phyloP scores from a whole-genome alignment of 2,113 vertebrate genomes.

The Scalopus aquaticus region DNA sequence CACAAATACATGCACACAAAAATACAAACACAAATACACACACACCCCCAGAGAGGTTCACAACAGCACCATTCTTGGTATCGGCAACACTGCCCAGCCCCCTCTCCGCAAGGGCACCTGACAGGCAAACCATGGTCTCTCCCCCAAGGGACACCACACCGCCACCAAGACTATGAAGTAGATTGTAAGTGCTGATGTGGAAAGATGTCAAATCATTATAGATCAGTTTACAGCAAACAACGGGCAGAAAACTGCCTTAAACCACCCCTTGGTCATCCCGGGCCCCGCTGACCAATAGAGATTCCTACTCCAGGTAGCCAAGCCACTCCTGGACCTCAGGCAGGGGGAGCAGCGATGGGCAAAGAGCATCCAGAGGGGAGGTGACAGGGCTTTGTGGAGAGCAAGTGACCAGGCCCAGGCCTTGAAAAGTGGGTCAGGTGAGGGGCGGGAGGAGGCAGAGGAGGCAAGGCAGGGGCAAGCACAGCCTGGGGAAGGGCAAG shows the following conservation, averaged over 20 bases:
- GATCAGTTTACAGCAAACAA: not conserved
- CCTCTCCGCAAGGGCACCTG: not conserved
- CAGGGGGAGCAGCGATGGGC: too few species aligned
- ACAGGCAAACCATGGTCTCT: too few species aligned
- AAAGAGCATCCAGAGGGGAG: not conserved
- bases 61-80: fast-evolving
- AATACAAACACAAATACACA: not conserved
- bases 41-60: not conserved
- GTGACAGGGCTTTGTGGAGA: not conserved
- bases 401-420: not conserved
- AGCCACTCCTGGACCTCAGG: not conserved
- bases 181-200: fast-evolving
- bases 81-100: not conserved
- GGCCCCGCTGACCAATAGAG: fast-evolving
- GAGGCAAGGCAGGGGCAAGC: not conserved
- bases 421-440: not conserved
- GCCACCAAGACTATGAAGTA: not conserved
- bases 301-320: not conserved
- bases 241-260: not conserved
- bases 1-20: not conserved
- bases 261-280: too few species aligned
- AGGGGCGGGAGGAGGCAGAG: not conserved
- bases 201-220: not conserved
- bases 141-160: fast-evolving
- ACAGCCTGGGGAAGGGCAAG: not conserved